Base-by-base conservation (phyloP, 2,888 invertebrate genomes). In the Dryomyza anilis region DNA sequence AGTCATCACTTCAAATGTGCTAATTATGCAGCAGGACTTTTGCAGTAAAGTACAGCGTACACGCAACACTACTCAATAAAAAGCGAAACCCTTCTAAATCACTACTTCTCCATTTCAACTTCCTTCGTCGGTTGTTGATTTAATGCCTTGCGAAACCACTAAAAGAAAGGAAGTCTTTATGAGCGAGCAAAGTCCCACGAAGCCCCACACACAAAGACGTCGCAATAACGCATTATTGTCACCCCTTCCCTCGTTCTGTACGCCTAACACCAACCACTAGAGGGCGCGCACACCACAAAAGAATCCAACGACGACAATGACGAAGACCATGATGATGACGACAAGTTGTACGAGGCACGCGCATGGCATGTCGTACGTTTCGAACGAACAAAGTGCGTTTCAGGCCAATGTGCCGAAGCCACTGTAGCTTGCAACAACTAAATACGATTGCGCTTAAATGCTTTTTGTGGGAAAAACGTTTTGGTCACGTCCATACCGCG, bases 111-210 rank as follows among this genome's bases (percentile, higher is more conserved):
- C 55, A 55, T 55, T 55, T 55, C 36, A 33, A 55, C 55, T 55
- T 33, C 55, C 55, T 33, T 30, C 30, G 19, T 19, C 19, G 55
- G 6, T 19, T 14, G 25, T 16, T 10, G 19, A 52, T 25, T 25
- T 25, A 50, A 50, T 23, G 23, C 14, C 23, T 16, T 16, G 27
- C 12, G 50, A 52, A 52, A 27, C 50, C 50, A 52, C 50, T 52
- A 27, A 33, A 55, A 55, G 55, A 55, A 55, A 55, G 55, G 55
- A 55, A 55, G 55, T 55, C 55, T 30, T 55, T 55, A 55, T 55
- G 33, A 21, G 33, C 29, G 30, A 23, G 16, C 25, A 52, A 52
- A 8, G 12, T 27, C 21, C 27, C 7, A 48, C 23, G 30, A 55
- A 30, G 55, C 19, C 33, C n/a, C 29, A n/a, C 19, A 21, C 21